phyloP scores from a whole-genome alignment of 2,888 invertebrate species.

The Heliconius cydno region DNA sequence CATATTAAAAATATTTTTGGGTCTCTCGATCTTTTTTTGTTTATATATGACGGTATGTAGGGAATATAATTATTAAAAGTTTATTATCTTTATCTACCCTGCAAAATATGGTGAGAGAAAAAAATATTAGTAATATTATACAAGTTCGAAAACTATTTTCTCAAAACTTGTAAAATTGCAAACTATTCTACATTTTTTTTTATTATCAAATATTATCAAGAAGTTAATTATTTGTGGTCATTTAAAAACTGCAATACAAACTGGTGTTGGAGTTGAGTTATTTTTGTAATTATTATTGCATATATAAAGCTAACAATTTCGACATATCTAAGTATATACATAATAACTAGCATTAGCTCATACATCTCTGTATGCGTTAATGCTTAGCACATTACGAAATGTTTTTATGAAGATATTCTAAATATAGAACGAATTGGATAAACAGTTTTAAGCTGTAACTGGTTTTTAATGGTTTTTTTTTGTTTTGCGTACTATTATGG shows the following conservation, averaged over 20 bases:
- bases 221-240: not conserved
- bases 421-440: not conserved
- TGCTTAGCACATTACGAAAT: not conserved
- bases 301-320: not conserved
- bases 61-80: no score
- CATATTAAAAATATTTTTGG: no score
- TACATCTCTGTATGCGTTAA: conserved; percentile 6
- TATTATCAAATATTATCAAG: not conserved
- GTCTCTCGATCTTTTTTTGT: no score
- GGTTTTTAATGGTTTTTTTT: not conserved
- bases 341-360: not conserved
- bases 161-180: not conserved
- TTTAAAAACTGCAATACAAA: not conserved
- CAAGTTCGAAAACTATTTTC: no score
- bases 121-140: no score
- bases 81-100: no score
- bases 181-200: not conserved
- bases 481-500: no score
- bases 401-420: conserved; percentile 4
- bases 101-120: no score
- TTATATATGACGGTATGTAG: no score
- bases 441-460: not conserved
- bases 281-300: conserved; percentile 13
- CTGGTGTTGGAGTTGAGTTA: not conserved
- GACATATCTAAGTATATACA: not conserved